phyloP scores from a whole-genome alignment of 2,113 vertebrate species.

The Corydoras sp. region DNA sequence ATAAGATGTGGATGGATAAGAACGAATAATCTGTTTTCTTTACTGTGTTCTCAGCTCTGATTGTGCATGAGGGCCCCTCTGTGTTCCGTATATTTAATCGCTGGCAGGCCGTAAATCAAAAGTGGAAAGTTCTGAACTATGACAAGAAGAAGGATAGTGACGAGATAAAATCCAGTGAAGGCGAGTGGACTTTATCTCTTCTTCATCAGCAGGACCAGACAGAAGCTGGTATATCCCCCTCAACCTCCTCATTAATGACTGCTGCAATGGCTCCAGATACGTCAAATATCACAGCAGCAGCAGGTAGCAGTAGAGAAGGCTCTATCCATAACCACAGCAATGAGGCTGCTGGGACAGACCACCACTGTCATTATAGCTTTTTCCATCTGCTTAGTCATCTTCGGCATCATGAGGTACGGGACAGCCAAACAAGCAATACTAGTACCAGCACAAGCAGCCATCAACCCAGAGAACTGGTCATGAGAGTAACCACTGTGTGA shows the following conservation, averaged over 20 bases:
- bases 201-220: constrained; percentile 68
- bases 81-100: constrained; percentile 98
- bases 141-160: constrained; percentile 89
- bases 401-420: constrained; percentile 82
- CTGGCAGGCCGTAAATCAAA: constrained; percentile 98
- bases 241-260: constrained; percentile 72
- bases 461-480: constrained; percentile 83
- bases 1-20: not conserved
- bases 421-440: constrained; percentile 68
- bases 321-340: constrained; percentile 56
- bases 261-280: constrained; percentile 57
- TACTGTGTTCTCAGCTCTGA: constrained; percentile 73
- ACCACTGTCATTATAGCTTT: constrained; percentile 96
- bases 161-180: constrained; percentile 75
- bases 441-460: constrained; percentile 65
- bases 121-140: constrained; percentile 99
- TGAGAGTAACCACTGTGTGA: constrained; percentile 98
- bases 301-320: constrained; percentile 56
- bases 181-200: constrained; percentile 77
- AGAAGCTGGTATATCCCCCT: constrained; percentile 59
- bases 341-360: constrained; percentile 73
- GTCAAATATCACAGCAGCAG: constrained; percentile 27
- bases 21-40: no score
- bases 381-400: constrained; percentile 95
- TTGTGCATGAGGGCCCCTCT: constrained; percentile 94